Conservation (phyloP, 2,888 invertebrate species). For the Tethea ocularis region DNA sequence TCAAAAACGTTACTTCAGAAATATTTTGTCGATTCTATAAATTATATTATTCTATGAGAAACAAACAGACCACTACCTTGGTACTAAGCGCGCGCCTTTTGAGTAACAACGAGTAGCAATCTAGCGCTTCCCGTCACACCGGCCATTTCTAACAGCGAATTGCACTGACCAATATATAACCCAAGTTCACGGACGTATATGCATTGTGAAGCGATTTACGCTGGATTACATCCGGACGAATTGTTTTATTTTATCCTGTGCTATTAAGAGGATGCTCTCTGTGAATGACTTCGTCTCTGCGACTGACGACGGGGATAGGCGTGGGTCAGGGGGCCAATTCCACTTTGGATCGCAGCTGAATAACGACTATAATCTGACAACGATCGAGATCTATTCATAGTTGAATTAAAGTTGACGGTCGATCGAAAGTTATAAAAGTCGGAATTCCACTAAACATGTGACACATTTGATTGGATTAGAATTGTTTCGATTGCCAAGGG, state of each 20-base stretch:
- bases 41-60: slow-evolving; percentile 8
- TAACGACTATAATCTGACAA: no score
- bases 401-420: no score
- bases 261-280: not conserved
- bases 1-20: no score
- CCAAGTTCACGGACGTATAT: slow-evolving; percentile 2
- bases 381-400: no score
- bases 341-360: no score
- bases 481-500: no score
- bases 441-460: no score
- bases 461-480: no score
- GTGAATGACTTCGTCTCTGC: no score
- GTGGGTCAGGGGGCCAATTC: no score
- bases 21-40: not conserved
- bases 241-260: not conserved
- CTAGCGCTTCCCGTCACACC: slow-evolving; percentile 67
- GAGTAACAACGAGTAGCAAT: slow-evolving; percentile 62
- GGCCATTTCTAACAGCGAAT: slow-evolving; percentile 38
- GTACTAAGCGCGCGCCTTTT: slow-evolving; percentile 47
- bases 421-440: no score
- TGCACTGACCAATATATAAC: not conserved
- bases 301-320: no score
- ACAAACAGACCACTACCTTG: slow-evolving; percentile 15
- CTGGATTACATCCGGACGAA: not conserved
- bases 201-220: slow-evolving; percentile 12